Evolutionary conservation across 2,797 vertebrate species (phyloP).

Genomic region (Acrossocheilus wenchowensis): DNA sequence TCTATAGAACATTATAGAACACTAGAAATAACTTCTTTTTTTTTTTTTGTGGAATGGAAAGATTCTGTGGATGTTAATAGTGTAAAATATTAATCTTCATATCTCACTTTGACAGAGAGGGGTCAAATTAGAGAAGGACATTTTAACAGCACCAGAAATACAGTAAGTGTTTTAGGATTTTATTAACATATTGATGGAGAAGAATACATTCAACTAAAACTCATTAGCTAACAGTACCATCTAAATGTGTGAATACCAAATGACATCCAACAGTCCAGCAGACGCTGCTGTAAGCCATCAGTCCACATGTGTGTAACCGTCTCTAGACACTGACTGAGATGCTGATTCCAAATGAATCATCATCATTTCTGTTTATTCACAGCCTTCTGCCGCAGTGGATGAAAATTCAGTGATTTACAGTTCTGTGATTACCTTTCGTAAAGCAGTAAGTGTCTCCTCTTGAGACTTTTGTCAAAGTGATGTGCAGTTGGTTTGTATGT

Average conservation of each 20-base stretch:
- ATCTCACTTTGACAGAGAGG: not conserved
- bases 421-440: not conserved
- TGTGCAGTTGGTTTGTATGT: not conserved
- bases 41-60: not conserved
- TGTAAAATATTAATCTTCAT: not conserved
- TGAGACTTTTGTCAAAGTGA: no score
- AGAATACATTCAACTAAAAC: no score
- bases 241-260: not conserved
- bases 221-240: not conserved
- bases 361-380: not conserved
- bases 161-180: constrained; percentile 6
- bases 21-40: not conserved
- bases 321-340: not conserved
- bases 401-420: not conserved
- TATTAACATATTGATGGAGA: not conserved
- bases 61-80: not conserved
- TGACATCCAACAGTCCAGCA: not conserved
- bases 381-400: not conserved
- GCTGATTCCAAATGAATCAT: not conserved
- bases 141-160: not conserved
- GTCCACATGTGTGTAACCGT: no score
- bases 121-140: not conserved
- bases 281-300: not conserved
- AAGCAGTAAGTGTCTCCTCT: constrained; percentile 25
- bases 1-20: not conserved